These are phyloP conservation scores for Sandelia bainsii DNA, from an alignment of 2,797 vertebrate genomes.

Conservation along the genomic window DNA sequence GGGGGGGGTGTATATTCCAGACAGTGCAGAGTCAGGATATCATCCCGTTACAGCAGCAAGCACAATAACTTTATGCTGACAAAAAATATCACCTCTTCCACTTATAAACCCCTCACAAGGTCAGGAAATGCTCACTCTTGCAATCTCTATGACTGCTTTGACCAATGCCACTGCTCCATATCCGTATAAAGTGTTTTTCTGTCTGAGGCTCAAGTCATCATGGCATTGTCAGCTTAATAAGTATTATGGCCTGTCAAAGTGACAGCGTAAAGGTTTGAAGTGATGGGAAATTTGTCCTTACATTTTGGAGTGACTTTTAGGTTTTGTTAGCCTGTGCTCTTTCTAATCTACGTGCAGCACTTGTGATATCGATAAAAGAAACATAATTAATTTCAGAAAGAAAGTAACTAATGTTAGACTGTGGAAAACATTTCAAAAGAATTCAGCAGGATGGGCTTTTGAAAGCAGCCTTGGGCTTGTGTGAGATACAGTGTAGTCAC, in stretches of 20 bases:
- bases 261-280: slow-evolving; percentile 53
- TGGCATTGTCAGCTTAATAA: slow-evolving; percentile 76
- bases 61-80: slow-evolving; percentile 80
- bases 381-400: slow-evolving; percentile 60
- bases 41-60: slow-evolving; percentile 73
- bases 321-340: slow-evolving; percentile 56
- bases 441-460: slow-evolving; percentile 59
- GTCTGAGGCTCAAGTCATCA: slow-evolving; percentile 65
- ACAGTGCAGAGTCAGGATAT: slow-evolving; percentile 80
- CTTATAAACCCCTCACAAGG: slow-evolving; percentile 70
- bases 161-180: slow-evolving; percentile 56
- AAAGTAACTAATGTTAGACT: slow-evolving; percentile 70
- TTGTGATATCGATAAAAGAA: slow-evolving; percentile 47
- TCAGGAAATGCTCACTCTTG: slow-evolving; percentile 60
- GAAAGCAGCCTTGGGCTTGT: slow-evolving; percentile 66
- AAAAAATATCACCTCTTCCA: slow-evolving; percentile 75
- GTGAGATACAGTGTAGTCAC: slow-evolving; percentile 60
- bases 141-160: slow-evolving; percentile 58
- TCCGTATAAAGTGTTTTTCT: slow-evolving; percentile 52
- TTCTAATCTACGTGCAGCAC: slow-evolving; percentile 66
- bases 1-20: slow-evolving; percentile 60
- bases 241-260: slow-evolving; percentile 72
- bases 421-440: slow-evolving; percentile 57
- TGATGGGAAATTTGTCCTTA: slow-evolving; percentile 63
- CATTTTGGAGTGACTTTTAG: slow-evolving; percentile 64